Evolutionary conservation across 2,888 invertebrate genomes (phyloP), one percentile per base, ranked within the genome.

Genomic region (Macrosiphum euphorbiae): DNA sequence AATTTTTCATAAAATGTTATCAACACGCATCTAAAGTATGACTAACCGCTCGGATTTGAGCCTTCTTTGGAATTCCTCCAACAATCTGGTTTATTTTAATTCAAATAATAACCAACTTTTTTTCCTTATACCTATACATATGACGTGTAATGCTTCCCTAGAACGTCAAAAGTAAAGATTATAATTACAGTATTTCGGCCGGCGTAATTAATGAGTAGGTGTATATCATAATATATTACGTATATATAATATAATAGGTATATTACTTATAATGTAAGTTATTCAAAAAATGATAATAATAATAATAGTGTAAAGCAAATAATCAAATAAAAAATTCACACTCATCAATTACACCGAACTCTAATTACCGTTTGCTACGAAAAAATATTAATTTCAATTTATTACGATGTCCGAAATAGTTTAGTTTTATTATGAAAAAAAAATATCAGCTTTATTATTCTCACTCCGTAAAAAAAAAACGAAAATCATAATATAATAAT

Each of bases 21-120:
- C 55, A 85, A 52, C 91, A 4, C 35, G 2, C 55, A 55, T 91
- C 91, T 91, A 28, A 35, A 61, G 26, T 26, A 61, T 61, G 44
- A 85, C 41, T 91, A 84, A 58, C 58, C 55, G 58, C 58, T 86
- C 85, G n/a, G 91, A 44, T 91, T 55, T 44, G 1, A 55, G 20
- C 52, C 84, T 52, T 55, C 78, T 52, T 85, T 84, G 91, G 91
- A 41, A 44, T 91, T 91, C 55, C 84, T 84, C 91, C 91, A 91
- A 85, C 91, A 13, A 41, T 44, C 50, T 41, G 55, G 91, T 84
- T 55, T 91, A 84, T 84, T 55, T 91, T 52, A 84, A 78, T 78
- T 61, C 35, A 4, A 41, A 52, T 84, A 41, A 41, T 52, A 78
- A 78, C 41, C 50, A 78, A 52, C 90, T 35, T 88, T 55, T 88